Percentiles rank a stretch among this genome's conserved stretches.
phyloP scores from a whole-genome alignment of 1,140 invertebrate species.

The Tribolium madens region DNA sequence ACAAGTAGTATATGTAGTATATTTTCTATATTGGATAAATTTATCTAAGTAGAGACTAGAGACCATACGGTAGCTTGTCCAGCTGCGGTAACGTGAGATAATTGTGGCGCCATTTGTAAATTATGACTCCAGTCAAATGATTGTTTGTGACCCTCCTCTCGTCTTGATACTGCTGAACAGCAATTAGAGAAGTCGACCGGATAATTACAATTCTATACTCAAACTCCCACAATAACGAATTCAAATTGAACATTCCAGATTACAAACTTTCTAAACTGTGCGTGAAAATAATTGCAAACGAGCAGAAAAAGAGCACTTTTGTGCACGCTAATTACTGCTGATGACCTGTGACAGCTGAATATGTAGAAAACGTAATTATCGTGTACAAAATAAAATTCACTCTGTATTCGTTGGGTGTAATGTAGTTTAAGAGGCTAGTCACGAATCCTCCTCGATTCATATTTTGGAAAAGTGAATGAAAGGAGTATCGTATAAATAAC shows the following conservation, averaged over 20 bases:
- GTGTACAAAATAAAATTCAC: not conserved
- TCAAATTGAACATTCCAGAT: constrained; percentile 26
- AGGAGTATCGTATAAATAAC: constrained; percentile 56
- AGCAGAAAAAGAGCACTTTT: not conserved
- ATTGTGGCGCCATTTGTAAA: constrained; percentile 32
- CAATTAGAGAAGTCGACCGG: constrained; percentile 36
- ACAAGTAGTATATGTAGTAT: constrained; percentile 1
- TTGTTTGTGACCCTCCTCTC: constrained; percentile 24
- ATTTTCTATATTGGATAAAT: constrained; percentile 2
- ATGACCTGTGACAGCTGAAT: not conserved
- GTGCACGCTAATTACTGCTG: not conserved
- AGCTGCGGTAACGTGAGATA: constrained; percentile 1
- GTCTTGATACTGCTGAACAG: constrained; percentile 9
- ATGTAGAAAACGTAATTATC: constrained; percentile 6
- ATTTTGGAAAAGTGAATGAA: constrained; percentile 60
- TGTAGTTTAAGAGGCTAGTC: constrained; percentile 48
- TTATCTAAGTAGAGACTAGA: not conserved
- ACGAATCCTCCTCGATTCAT: constrained; percentile 54
- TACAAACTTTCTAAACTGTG: constrained; percentile 26
- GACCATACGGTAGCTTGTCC: not conserved
- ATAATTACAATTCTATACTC: constrained; percentile 36
- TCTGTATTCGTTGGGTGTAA: constrained; percentile 38
- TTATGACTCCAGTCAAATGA: constrained; percentile 12
- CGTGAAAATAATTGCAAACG: constrained; percentile 30
- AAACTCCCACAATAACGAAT: constrained; percentile 28